Evolutionary conservation across 2,797 vertebrate species (phyloP).

Genomic region (Thripadectes ignobilis): DNA sequence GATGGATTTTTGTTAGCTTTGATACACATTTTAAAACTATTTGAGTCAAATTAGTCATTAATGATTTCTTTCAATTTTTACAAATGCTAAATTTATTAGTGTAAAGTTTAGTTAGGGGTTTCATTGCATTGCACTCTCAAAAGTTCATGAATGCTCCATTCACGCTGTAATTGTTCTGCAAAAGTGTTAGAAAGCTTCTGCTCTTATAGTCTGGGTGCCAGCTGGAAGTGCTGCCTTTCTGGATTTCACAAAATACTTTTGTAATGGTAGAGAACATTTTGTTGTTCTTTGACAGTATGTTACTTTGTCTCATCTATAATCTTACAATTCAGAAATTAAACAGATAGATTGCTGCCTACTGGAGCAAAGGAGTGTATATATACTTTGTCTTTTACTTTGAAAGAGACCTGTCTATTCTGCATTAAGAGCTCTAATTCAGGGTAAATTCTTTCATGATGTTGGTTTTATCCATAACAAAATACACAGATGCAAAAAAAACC

Average conservation of each 20-base stretch:
- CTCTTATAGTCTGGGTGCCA: neutral
- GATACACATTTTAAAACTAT: neutral
- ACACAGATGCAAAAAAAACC: neutral
- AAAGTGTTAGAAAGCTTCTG: neutral
- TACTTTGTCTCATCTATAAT: slow-evolving; percentile 14
- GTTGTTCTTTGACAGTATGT: neutral
- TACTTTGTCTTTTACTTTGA: neutral
- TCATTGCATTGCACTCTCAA: neutral
- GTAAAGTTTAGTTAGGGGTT: neutral
- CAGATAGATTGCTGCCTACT: neutral
- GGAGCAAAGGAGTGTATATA: neutral
- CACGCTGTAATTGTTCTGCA: neutral
- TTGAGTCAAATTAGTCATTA: neutral
- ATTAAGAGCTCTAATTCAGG: neutral
- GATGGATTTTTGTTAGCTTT: slow-evolving; percentile 15
- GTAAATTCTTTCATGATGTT: neutral
- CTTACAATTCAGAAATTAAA: slow-evolving; percentile 13
- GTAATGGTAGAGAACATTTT: neutral
- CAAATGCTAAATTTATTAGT: neutral
- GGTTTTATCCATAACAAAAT: neutral
- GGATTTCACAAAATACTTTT: slow-evolving; percentile 37
- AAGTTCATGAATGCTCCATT: slow-evolving; percentile 21
- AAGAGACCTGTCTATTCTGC: slow-evolving; percentile 16
- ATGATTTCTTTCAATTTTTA: neutral
- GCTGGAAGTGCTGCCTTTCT: slow-evolving; percentile 39